phyloP scores from a whole-genome alignment of 2,113 vertebrate species.

The Macquaria australasica region DNA sequence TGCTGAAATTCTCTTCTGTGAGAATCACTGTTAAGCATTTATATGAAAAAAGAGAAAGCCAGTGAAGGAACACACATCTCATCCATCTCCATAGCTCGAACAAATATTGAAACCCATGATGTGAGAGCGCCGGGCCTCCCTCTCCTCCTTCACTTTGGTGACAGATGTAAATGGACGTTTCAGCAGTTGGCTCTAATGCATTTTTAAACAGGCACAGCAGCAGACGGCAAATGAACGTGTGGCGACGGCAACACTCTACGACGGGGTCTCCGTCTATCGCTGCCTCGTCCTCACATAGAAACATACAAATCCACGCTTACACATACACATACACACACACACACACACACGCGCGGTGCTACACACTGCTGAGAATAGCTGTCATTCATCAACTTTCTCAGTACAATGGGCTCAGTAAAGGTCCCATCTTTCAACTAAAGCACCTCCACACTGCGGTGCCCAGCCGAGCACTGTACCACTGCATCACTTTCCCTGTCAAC shows the following conservation, averaged over 20 bases:
- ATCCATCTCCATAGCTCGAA: constrained; percentile 72
- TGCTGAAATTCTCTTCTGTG: constrained; percentile 25
- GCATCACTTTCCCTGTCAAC: constrained; percentile 47
- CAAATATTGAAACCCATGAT: constrained; percentile 72
- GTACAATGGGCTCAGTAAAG: constrained; percentile 73
- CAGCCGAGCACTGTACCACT: constrained; percentile 49
- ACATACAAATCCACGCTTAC: constrained; percentile 13
- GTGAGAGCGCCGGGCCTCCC: constrained; percentile 30
- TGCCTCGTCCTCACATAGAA: constrained; percentile 51
- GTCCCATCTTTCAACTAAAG: constrained; percentile 73
- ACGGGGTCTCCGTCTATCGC: constrained; percentile 67
- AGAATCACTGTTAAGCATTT: constrained; percentile 37
- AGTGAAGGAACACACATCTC: constrained; percentile 50
- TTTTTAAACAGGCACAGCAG: constrained; percentile 84
- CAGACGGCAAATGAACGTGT: constrained; percentile 76
- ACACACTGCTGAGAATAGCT: constrained; percentile 67
- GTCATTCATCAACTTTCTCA: constrained; percentile 78
- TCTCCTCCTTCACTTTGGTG: constrained; percentile 57
- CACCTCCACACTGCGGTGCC: constrained; percentile 62
- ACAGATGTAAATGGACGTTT: constrained; percentile 80
- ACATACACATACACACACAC: background rate
- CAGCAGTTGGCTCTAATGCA: constrained; percentile 79
- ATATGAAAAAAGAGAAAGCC: constrained; percentile 37
- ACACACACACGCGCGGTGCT: background rate
- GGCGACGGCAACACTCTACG: constrained; percentile 51